Evolutionary conservation across 2,113 vertebrate species (phyloP), one percentile per base, ranked within the genome.

Genomic region (Paralichthys olivaceus): DNA sequence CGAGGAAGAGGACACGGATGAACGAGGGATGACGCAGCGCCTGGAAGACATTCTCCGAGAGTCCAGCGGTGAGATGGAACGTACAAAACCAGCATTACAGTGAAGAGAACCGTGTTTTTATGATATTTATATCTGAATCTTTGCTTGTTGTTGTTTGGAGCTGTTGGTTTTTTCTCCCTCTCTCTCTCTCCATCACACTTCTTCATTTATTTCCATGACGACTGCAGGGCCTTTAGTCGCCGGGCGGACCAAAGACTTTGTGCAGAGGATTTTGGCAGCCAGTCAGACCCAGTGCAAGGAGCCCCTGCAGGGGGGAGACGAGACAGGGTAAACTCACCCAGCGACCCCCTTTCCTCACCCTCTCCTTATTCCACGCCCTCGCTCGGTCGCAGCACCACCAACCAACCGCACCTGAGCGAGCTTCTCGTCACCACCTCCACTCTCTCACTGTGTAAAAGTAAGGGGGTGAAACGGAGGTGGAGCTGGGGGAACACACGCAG

Each of bases 221-320:
- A n/a, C 70, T 32, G 19, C 75, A 94, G 94, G 93, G 75, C 91
- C 92, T 25, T 40, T 93, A 34, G 94, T 94, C 17, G 94, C 94
- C n/a, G 94, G 93, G 53, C 90, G 92, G 83, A 93, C 94, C 87
- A 94, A 93, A 84, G 93, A 94, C 85, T 94, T 94, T 75, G 94
- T 94, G 72, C 91, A 93, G 79, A 88, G 89, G 75, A 93, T 94
- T 56, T 71, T 94, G 83, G 94, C 90, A 15, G 92, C 89, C 74
- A 93, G 84, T 49, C 88, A 90, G 74, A 75, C 20, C 81, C 87
- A 88, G 54, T 28, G 34, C 28, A 81, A 87, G 71, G 79, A 81
- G 40, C 55, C 80, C 1, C 71, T 55, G 20, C 80, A 63, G 32
- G 79, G 60, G 7, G 81, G 60, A 15, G 78, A 87, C 0, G 62